Evolutionary conservation across 2,888 invertebrate genomes (phyloP), one percentile per base, ranked within the genome.

Genomic region (Lottia scabra): DNA sequence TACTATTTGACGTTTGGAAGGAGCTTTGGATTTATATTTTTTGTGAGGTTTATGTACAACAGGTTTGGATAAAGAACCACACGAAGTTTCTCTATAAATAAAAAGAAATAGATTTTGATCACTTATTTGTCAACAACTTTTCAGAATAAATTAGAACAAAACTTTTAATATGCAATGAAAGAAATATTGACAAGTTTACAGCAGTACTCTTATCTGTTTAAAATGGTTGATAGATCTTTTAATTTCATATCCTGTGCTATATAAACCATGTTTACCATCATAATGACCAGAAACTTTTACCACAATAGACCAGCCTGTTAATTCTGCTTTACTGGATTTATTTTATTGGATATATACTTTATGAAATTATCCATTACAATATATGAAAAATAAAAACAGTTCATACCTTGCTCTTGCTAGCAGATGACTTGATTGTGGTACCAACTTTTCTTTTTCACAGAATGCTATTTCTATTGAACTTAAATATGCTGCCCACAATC

Each of bases 401-500:
- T 19, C 27, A 68, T 75, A 84, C 84, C 84, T 80, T 62, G 77
- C 75, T 69, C 83, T 71, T 23, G 74, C 71, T 63, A 65, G 65
- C 56, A 75, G 76, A 46, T 72, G 65, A n/a, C 80, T 69, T 16
- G 68, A 65, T 26, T 72, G 23, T 8, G 75, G 71, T 1, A 72
- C 63, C 26, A 78, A 62, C 44, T 77, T 68, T 6, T 74, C 68
- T 27, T 80, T 64, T 1, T 78, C 77, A 68, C 78, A 74, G 71
- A 86, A 86, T 8, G 85, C 85, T 10, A 82, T 77, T 0, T 80
- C 79, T 19, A 80, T 75, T 48, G 77, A 72, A 4, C 77, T 71
- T 23, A 86, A 76, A 69, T 84, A 85, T 6, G 76, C 78, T 30
- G 79, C 78, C 84, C 85, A 86, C 0, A 85, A 64, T n/a, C 78